Evolutionary conservation across 2,888 invertebrate genomes (phyloP), one percentile per base, ranked within the genome.

Genomic region (Coleophora deauratella): DNA sequence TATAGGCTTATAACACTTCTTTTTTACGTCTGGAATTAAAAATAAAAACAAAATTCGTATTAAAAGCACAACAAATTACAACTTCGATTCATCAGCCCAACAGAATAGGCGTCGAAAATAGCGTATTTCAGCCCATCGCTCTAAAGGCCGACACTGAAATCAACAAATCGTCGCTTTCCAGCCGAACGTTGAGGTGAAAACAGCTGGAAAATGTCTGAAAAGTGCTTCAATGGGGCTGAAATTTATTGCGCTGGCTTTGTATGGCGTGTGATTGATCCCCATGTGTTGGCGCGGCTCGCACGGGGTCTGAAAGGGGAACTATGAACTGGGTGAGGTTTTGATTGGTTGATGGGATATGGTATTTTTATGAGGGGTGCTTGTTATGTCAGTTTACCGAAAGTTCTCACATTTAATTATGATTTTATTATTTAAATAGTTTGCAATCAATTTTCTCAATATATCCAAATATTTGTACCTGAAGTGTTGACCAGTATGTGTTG

Each of bases 201-300:
- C 70, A 66, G 64, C 65, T 70, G 77, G 77, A 75, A 78, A 78
- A 78, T 74, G 66, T 47, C 53, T 52, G 52, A 55, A 59, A 48
- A 31, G 31, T 77, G 66, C 53, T 55, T 56, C 65, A 60, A 61
- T 60, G 50, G 52, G 51, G 47, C 49, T 47, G 55, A 58, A 54
- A 76, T 77, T 77, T 77, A 78, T 75, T 62, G 72, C 71, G 48
- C 44, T 37, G 43, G 62, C 62, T 59, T 69, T 68, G 66, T 66
- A 50, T 51, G 54, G 52, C 48, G 50, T 49, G 62, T 72, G 76
- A 75, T 76, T 75, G 77, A 78, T 78, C 72, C 62, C 51, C 51
- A 45, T 46, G 52, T 52, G 49, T 55, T 59, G 57, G 52, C 54
- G 53, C 59, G 49, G 55, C 50, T 48, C 55, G 56, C 58, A 62